Evolutionary conservation across 2,113 vertebrate genomes (phyloP), one percentile per base, ranked within the genome.

Genomic region (Jacana jacana): DNA sequence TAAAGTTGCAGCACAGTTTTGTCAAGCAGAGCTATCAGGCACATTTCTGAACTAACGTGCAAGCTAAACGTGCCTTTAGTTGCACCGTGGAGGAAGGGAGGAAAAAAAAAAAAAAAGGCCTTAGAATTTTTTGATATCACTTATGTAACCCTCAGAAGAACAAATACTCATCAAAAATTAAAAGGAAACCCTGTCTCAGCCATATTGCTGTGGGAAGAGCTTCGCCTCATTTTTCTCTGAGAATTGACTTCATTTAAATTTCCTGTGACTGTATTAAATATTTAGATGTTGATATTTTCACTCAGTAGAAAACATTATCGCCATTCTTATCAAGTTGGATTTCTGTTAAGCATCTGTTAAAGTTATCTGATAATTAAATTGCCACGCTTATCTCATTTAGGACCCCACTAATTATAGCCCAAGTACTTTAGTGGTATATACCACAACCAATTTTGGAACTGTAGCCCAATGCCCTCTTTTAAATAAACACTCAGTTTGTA

Each of bases 121-220:
- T 93, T 92, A 33, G 86, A 79, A 58, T 82, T 95, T 71, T 79
- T 83, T 73, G 92, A 69, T 94, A 85, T 13, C 0, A 0, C 77
- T 93, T 95, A 92, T 72, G 63, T 85, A 95, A 95, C 66, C 81
- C 95, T 93, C 92, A 39, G 84, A 94, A 96, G 91, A 95, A 95
- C 96, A 97, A 95, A 97, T 73, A 85, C 68, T 91, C 88, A 96
- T 96, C 65, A 96, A 97, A 96, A 96, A 96, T 93, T 97, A 73
- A 97, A 96, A 91, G 77, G 44, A 94, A 97, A 70, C 11, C 39
- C 84, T 22, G 15, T 87, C 89, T 89, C 73, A 68, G 61, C 35
- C 65, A 39, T 6, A 57, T 57, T 76, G 57, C 92, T 91, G 65
- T 69, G 80, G 77, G 93, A 96, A 95, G 86, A 2, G 2, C 49